phyloP scores from a whole-genome alignment of 2,797 vertebrate species.

The Linurgus olivaceus region DNA sequence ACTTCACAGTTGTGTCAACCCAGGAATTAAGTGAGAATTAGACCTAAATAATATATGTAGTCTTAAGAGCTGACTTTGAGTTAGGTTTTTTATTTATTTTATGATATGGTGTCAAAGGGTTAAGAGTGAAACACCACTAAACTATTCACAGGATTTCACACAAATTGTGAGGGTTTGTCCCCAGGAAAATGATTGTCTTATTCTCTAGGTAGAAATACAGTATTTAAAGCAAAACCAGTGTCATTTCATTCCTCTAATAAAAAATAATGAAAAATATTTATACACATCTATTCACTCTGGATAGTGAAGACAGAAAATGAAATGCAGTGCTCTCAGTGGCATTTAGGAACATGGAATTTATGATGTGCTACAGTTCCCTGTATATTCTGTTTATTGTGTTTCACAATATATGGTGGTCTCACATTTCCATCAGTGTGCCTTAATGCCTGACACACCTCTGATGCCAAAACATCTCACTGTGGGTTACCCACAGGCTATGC shows the following conservation, averaged over 20 bases:
- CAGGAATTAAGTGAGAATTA: slow-evolving; percentile 2
- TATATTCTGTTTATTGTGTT: not conserved
- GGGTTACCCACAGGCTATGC: not conserved
- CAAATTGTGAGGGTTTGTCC: not conserved
- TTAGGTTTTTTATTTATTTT: not conserved
- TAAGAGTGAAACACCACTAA: not conserved
- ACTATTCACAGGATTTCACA: not conserved
- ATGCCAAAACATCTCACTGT: not conserved
- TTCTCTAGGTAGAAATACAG: not conserved
- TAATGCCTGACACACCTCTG: not conserved
- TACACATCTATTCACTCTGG: not conserved
- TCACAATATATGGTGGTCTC: not conserved
- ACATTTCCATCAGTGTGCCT: not conserved
- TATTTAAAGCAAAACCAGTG: not conserved
- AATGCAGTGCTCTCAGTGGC: not conserved
- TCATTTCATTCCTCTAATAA: not conserved
- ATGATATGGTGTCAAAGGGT: not conserved
- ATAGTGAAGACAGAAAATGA: not conserved
- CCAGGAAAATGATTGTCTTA: not conserved
- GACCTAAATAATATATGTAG: not conserved
- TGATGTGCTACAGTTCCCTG: not conserved
- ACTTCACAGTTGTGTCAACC: not conserved
- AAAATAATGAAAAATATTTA: not conserved
- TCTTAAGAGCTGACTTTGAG: not conserved
- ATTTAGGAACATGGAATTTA: slow-evolving; percentile 10